These are phyloP conservation scores for Sparidentex hasta DNA, from an alignment of 2,797 vertebrate species.

Conservation along the genomic window DNA sequence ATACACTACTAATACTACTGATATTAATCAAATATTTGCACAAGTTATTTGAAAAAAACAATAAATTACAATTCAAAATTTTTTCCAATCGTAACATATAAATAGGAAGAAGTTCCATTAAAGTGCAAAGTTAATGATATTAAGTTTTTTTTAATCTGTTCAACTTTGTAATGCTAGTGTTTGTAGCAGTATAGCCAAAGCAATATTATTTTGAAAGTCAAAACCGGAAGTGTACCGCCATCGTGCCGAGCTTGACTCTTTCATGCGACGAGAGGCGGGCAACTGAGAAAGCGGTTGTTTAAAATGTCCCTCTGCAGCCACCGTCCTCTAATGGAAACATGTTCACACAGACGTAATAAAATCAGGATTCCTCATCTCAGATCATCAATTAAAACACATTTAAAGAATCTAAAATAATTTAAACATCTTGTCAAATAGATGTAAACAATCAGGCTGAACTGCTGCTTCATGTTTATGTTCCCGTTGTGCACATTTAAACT, in stretches of 20 bases:
- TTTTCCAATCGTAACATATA: too few species aligned
- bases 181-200: not conserved
- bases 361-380: not conserved
- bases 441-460: too few species aligned
- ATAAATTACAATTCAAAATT: too few species aligned
- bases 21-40: too few species aligned
- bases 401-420: not conserved
- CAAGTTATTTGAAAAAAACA: not conserved
- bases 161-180: too few species aligned
- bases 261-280: slow-evolving; percentile 50
- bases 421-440: not conserved
- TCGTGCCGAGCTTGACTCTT: slow-evolving; percentile 9
- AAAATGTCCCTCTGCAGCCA: slow-evolving; percentile 59
- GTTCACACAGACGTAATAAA: not conserved
- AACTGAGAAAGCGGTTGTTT: slow-evolving; percentile 11
- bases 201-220: slow-evolving; percentile 38
- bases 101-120: not conserved
- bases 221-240: not conserved
- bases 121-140: not conserved
- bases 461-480: not conserved
- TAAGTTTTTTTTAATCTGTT: not conserved
- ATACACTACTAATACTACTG: too few species aligned
- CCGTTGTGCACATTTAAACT: not conserved
- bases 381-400: not conserved
- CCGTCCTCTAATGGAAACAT: slow-evolving; percentile 51